These are phyloP conservation scores for Philonicus albiceps DNA, from an alignment of 2,888 invertebrate genomes.

Conservation along the genomic window DNA sequence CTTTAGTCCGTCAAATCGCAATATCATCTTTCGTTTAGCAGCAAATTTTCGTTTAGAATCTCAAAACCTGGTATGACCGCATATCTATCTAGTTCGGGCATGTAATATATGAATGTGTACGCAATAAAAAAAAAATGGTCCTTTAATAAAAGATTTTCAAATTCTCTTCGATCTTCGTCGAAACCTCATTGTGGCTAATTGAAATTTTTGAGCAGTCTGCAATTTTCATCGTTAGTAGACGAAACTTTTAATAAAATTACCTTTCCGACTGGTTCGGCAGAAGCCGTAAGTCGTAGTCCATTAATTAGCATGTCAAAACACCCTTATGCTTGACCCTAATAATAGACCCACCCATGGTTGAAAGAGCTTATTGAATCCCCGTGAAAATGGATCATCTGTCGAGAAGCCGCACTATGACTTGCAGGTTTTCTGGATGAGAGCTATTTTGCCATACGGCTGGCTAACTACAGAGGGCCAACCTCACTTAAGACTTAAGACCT, in stretches of 20 bases:
- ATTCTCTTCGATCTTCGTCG: neutral
- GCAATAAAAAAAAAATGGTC: neutral
- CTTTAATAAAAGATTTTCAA: neutral
- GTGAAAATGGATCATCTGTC: conserved; percentile 28
- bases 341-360: conserved; percentile 14
- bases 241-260: conserved; percentile 15
- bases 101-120: neutral
- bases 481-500: conserved; percentile 8
- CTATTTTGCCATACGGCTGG: neutral
- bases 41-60: too few relatives aligned
- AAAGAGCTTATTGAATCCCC: conserved; percentile 7
- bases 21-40: too few relatives aligned
- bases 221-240: neutral
- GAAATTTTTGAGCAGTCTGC: neutral
- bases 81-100: too few relatives aligned
- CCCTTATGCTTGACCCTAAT: conserved; percentile 30
- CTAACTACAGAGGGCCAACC: neutral
- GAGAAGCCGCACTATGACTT: neutral
- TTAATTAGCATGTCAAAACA: conserved; percentile 38
- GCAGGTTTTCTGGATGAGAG: conserved; percentile 16
- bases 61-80: too few relatives aligned
- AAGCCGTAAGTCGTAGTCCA: neutral
- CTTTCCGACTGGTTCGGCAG: neutral
- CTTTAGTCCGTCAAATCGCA: too few relatives aligned
- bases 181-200: neutral